A percentile compares a stretch with the other conserved stretches of the same genome.
phyloP scores from a whole-genome alignment of 2,113 vertebrate genomes.

The Rhinopomastus cyanomelas region DNA sequence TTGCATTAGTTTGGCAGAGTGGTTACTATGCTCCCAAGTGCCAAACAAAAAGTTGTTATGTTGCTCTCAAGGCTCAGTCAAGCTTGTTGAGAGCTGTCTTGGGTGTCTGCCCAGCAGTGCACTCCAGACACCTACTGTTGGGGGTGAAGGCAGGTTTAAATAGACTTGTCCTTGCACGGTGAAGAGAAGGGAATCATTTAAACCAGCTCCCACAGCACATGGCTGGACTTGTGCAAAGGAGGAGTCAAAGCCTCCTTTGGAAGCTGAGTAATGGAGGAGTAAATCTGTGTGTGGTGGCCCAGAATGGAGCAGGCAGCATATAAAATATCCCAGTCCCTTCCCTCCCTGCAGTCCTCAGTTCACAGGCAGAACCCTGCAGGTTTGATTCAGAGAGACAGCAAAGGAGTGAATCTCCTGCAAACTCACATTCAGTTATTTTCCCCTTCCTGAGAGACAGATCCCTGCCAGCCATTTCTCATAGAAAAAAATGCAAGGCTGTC shows the following conservation, averaged over 20 bases:
- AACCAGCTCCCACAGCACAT: not conserved
- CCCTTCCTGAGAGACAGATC: not conserved
- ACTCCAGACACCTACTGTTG: conserved; percentile 18
- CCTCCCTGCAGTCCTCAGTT: not conserved
- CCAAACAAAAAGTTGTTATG: not conserved
- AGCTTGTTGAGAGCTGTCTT: conserved; percentile 13
- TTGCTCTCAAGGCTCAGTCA: not conserved
- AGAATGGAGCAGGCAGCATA: not conserved
- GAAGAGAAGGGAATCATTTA: not conserved
- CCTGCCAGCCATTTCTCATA: not conserved
- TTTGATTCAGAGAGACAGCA: not conserved
- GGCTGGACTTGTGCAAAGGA: not conserved
- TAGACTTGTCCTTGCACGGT: not conserved
- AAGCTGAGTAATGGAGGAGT: not conserved
- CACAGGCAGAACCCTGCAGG: not conserved
- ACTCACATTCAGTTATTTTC: not conserved
- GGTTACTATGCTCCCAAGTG: not conserved
- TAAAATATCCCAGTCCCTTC: not conserved
- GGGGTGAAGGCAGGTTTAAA: not conserved
- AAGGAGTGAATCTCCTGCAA: not conserved
- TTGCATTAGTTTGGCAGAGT: not conserved
- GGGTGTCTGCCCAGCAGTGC: not conserved
- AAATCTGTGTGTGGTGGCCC: not conserved
- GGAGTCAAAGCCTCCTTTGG: not conserved
- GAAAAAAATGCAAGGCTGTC: not conserved